Evolutionary conservation across 2,797 vertebrate species (phyloP).

Genomic region (Morelia viridis): DNA sequence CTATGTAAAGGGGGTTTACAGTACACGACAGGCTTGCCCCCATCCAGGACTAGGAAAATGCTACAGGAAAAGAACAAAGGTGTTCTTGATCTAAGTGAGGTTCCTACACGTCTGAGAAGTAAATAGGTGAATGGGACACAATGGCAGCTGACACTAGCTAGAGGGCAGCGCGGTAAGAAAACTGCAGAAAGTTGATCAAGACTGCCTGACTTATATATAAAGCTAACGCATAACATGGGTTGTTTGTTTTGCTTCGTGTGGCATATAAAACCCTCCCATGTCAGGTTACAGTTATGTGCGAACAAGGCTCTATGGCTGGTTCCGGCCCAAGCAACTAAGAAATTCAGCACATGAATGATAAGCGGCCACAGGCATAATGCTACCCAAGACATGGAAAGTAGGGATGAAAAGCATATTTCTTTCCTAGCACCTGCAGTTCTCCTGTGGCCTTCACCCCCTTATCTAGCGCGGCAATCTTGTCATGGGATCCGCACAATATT

Average conservation of each 20-base stretch:
- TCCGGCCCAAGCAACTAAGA: not conserved
- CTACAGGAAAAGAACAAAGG: not conserved
- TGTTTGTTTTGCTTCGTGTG: not conserved
- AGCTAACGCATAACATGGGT: not conserved
- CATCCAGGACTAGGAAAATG: fast-evolving
- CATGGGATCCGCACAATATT: not conserved
- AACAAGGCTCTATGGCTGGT: no score
- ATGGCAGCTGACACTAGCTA: not conserved
- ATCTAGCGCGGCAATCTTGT: not conserved
- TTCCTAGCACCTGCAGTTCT: not conserved
- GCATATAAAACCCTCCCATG: not conserved
- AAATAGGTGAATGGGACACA: not conserved
- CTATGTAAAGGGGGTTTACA: not conserved
- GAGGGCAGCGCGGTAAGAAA: not conserved
- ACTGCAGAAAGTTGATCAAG: not conserved
- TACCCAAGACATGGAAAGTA: not conserved
- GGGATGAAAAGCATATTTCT: not conserved
- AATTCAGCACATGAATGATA: not conserved
- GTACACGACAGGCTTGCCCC: not conserved
- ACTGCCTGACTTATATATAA: not conserved
- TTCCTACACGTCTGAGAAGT: fast-evolving
- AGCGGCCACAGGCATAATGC: not conserved
- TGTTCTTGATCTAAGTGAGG: not conserved
- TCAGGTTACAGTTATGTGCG: not conserved
- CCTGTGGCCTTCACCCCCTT: not conserved